Conservation (phyloP, 2,113 vertebrate species). For the Vulpes vulpes region DNA sequence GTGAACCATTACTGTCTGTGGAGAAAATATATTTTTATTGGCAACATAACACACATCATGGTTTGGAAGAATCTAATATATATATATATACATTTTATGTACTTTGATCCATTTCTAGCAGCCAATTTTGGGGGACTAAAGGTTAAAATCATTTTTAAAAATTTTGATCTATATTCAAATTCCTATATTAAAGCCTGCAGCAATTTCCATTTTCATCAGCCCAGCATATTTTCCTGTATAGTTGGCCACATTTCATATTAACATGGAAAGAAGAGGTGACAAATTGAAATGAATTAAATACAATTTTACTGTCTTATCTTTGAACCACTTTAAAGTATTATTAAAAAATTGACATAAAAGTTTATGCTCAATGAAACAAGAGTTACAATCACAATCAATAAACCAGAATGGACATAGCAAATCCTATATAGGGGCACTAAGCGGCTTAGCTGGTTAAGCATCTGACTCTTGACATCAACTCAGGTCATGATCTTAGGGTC, state of each 20-base stretch:
- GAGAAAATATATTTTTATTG: neutral
- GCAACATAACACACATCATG: neutral
- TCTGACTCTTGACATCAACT: too few relatives aligned
- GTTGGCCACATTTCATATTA: neutral
- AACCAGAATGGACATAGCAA: neutral
- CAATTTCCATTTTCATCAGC: neutral
- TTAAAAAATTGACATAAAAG: neutral
- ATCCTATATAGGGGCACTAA: neutral
- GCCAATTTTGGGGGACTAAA: neutral
- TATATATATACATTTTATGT: neutral
- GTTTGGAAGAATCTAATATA: neutral
- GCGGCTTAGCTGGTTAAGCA: neutral
- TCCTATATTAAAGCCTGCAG: neutral
- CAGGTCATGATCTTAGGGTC: too few relatives aligned
- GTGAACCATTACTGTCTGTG: neutral
- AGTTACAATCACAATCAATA: neutral
- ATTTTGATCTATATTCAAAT: neutral
- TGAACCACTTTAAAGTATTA: neutral
- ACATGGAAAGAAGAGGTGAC: neutral
- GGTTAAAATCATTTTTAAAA: neutral
- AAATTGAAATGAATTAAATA: neutral
- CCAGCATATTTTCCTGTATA: neutral
- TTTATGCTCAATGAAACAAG: neutral
- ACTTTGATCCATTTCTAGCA: neutral
- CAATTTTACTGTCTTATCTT: neutral